Evolutionary conservation across 1,140 invertebrate genomes (phyloP), one percentile per base, ranked within the genome.

Genomic region (Anastrepha ludens): DNA sequence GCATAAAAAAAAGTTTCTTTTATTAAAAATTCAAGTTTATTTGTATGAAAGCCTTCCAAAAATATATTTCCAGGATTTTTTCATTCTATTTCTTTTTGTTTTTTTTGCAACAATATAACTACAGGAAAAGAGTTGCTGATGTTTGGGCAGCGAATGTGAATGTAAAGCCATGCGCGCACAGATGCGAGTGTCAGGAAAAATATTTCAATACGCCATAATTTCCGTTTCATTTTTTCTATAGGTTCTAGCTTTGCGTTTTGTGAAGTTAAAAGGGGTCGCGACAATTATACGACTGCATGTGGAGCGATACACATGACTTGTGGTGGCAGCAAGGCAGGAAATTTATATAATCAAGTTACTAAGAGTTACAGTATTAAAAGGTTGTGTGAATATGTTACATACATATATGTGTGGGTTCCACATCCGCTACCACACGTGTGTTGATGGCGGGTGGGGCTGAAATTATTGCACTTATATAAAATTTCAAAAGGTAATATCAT

Each of bases 201-300:
- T 67, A 67, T 67, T 67, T 29, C 64, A 67, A 67, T 67, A 39
- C 64, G 64, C 64, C 64, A 67, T 67, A 67, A 67, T 67, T 67
- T 67, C 64, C 64, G 64, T 67, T 67, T 67, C 64, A 67, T 67
- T 67, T 67, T 67, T 29, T 11, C 39, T 67, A 9, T 67, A 39
- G 11, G 64, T 13, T 7, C 64, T 11, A 67, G 64, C 20, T 6
- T 8, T 20, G 8, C 0, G 29, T 67, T 67, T 41, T 67, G 29
- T 67, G 64, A 20, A 20, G 64, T 67, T 67, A 29, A 41, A 67
- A 67, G 39, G 7, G 64, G 64, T 41, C 64, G 64, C 8, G 64
- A 67, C 64, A 67, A 67, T 67, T 67, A 67, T 67, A 39, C 64
- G 64, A 67, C 64, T 67, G 11, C 29, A 67, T 9, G 11, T 67